Conservation (phyloP, 2,888 invertebrate genomes). For the Ametastegia equiseti region DNA sequence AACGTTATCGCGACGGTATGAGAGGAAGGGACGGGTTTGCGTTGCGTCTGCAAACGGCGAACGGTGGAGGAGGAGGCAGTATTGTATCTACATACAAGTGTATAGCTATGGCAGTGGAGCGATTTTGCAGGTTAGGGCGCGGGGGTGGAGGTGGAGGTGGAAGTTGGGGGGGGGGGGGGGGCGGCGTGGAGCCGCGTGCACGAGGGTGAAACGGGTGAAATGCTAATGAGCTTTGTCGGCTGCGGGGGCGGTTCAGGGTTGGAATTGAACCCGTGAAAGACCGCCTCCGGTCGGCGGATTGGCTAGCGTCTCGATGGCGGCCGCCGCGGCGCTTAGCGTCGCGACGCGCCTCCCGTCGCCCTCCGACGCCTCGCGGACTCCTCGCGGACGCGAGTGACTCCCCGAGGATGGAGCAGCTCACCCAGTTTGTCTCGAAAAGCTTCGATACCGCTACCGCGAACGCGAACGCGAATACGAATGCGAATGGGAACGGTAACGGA, state of each 20-base stretch:
- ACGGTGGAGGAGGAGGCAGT: not conserved
- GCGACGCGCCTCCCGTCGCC: slow-evolving; percentile 52
- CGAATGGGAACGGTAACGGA: slow-evolving; percentile 9
- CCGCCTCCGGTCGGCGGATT: slow-evolving; percentile 61
- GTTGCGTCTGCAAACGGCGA: slow-evolving; percentile 25
- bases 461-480: slow-evolving; percentile 42
- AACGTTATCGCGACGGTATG: not conserved
- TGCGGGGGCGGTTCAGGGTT: slow-evolving; percentile 47
- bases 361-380: slow-evolving; percentile 40
- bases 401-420: slow-evolving; percentile 89
- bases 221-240: slow-evolving; percentile 66
- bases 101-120: not conserved
- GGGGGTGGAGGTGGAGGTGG: slow-evolving; percentile 38
- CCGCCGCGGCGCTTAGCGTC: slow-evolving; percentile 55
- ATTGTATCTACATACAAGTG: not conserved
- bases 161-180: slow-evolving; percentile 24
- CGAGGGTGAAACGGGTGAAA: slow-evolving; percentile 62
- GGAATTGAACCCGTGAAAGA: slow-evolving; percentile 50
- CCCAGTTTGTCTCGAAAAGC: slow-evolving; percentile 93
- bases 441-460: slow-evolving; percentile 78
- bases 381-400: slow-evolving; percentile 50
- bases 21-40: slow-evolving; percentile 32
- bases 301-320: slow-evolving; percentile 63
- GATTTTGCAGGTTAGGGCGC: slow-evolving; percentile 13
- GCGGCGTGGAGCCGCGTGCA: slow-evolving; percentile 32